Base-by-base conservation (phyloP, 2,113 vertebrate species). In the Polyodon spathula region DNA sequence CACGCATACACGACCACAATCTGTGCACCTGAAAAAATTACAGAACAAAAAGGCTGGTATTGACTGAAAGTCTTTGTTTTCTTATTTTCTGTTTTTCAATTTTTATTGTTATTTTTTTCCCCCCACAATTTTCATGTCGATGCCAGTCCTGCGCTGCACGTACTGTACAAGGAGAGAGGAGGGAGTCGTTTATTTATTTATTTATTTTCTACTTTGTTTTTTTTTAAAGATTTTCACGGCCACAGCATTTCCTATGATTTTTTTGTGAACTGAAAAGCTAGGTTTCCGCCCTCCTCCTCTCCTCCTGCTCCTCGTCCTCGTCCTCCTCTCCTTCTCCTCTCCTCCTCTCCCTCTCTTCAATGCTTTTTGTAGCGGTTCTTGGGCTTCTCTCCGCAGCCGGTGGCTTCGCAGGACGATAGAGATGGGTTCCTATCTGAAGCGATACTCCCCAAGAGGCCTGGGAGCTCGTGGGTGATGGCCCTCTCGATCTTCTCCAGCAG, bases 401-500 rank as follows among this genome's bases (percentile, higher is more conserved):
- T 94, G 62, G 82, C 73, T 65, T 97, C 95, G 1, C 95, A 99
- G 78, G 93, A 92, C 69, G 93, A 87, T 64, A 90, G 69, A 2
- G 85, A 86, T 54, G 94, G 91, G 76, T 92, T 93, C 79, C 92
- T 97, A 63, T 88, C 89, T 54, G 91, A 71, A 79, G 91, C 91
- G 0, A 97, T 87, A 81, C 92, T 91, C 58, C 94, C 89, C 59
- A 99, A 78, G 39, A 99, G 91, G 58, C 86, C 81, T 0, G 96
- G 96, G 64, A 99, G 91, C 76, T 98, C 95, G 0, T 87, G 85
- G 37, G 94, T 93, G 73, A 97, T 99, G 71, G 95, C 95, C 71
- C 72, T 90, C 79, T 98, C 96, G 0, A 99, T 97, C 87, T 97
- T 99, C 54, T 97, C 95, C 69, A 99, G 82, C 64, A 93, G 89